A percentile compares a stretch with the other conserved stretches of the same genome.
Evolutionary conservation across 2,888 invertebrate genomes (phyloP).

Genomic region (Nineta flava): DNA sequence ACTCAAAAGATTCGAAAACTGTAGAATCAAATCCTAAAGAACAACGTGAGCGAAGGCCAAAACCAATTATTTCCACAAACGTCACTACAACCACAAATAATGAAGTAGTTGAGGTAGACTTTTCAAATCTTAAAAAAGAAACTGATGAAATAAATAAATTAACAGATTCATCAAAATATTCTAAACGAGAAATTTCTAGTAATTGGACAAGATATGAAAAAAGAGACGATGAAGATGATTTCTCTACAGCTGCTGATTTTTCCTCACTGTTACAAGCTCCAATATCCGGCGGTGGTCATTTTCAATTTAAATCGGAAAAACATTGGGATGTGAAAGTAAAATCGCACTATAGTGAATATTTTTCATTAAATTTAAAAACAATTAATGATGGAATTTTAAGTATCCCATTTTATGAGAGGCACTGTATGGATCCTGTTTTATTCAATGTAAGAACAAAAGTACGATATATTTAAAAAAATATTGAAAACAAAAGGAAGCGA

Average conservation of each 20-base stretch:
- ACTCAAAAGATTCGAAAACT: neutral
- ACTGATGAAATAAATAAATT: constrained; percentile 3
- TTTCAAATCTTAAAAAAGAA: neutral
- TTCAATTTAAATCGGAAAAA: constrained; percentile 29
- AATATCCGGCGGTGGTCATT: constrained; percentile 23
- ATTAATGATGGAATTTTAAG: constrained; percentile 27
- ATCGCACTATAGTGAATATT: constrained; percentile 24
- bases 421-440: constrained; percentile 24
- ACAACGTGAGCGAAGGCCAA: neutral
- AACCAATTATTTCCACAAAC: too few species aligned
- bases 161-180: neutral
- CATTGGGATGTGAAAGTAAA: constrained; percentile 26
- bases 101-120: neutral
- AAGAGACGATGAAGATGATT: constrained; percentile 17
- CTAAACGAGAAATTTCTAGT: constrained; percentile 14
- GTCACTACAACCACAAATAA: too few species aligned
- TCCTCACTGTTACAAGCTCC: constrained; percentile 24
- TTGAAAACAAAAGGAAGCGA: neutral
- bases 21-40: neutral
- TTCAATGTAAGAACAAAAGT: constrained; percentile 23
- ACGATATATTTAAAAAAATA: constrained; percentile 4
- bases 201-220: constrained; percentile 12
- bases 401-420: constrained; percentile 30
- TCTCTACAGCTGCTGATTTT: constrained; percentile 24
- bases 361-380: constrained; percentile 26